These are phyloP conservation scores for Teinopalpus imperialis DNA, from an alignment of 2,888 invertebrate species.

Conservation along the genomic window DNA sequence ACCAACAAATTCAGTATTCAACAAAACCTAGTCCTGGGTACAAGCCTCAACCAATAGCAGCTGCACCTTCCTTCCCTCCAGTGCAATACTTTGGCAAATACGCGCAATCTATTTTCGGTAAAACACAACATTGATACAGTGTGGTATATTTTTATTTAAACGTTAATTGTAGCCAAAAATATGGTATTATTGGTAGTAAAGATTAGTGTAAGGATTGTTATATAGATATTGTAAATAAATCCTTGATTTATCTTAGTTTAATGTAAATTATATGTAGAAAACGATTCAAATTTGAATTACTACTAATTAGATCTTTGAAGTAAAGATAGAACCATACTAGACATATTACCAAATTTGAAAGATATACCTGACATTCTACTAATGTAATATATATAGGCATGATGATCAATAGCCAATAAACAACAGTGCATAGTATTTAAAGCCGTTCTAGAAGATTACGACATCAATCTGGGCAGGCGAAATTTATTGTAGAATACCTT, in stretches of 20 bases:
- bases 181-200: conserved; percentile 16
- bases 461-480: too few relatives aligned
- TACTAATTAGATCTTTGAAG: neutral
- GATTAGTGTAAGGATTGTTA: neutral
- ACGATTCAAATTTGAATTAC: neutral
- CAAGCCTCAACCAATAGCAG: conserved; percentile 31
- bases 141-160: neutral
- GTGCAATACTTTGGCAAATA: conserved; percentile 65
- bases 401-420: too few relatives aligned
- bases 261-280: conserved; percentile 1
- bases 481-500: too few relatives aligned
- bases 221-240: conserved; percentile 16
- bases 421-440: too few relatives aligned
- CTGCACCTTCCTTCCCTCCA: conserved; percentile 48
- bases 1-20: conserved; percentile 15
- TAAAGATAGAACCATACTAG: neutral
- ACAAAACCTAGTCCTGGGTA: conserved; percentile 29
- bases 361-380: too few relatives aligned
- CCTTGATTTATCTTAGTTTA: neutral
- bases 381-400: too few relatives aligned
- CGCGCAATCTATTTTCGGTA: conserved; percentile 52
- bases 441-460: too few relatives aligned
- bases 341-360: too few relatives aligned
- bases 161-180: conserved; percentile 8
- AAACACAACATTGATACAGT: conserved; percentile 7